A percentile compares a stretch with the other conserved stretches of the same genome.
Evolutionary conservation across 2,113 vertebrate genomes (phyloP).

Genomic region (Caracal caracal): DNA sequence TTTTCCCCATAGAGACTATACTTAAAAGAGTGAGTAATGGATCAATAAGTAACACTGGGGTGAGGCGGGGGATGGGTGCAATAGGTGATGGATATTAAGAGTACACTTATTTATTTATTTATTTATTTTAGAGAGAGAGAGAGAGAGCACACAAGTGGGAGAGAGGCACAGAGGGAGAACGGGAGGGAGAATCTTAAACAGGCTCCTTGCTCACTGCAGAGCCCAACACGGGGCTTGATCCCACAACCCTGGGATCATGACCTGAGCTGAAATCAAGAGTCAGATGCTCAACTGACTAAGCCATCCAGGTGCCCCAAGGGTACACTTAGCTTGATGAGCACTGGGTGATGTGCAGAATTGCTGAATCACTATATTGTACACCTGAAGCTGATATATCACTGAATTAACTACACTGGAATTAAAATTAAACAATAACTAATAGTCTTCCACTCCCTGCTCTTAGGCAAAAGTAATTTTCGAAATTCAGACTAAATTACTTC

Average conservation of each 20-base stretch:
- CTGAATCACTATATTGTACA: neutral
- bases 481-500: constrained; percentile 26
- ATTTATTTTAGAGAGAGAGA: too few relatives aligned
- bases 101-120: neutral
- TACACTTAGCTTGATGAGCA: neutral
- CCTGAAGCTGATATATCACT: neutral
- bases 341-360: neutral
- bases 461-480: constrained; percentile 33
- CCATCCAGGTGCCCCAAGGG: neutral
- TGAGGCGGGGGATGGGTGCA: neutral
- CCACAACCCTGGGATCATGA: too few relatives aligned
- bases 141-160: too few relatives aligned
- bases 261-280: too few relatives aligned
- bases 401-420: neutral
- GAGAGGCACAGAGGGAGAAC: too few relatives aligned
- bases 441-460: neutral
- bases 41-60: neutral
- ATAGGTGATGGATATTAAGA: neutral
- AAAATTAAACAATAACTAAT: neutral
- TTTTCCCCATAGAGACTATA: neutral
- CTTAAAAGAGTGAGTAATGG: neutral
- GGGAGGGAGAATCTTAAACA: too few relatives aligned
- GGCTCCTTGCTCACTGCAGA: too few relatives aligned
- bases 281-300: too few relatives aligned
- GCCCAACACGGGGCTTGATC: too few relatives aligned